Base-by-base conservation (phyloP, 1,140 invertebrate species). In the Drosophila lowei region DNA sequence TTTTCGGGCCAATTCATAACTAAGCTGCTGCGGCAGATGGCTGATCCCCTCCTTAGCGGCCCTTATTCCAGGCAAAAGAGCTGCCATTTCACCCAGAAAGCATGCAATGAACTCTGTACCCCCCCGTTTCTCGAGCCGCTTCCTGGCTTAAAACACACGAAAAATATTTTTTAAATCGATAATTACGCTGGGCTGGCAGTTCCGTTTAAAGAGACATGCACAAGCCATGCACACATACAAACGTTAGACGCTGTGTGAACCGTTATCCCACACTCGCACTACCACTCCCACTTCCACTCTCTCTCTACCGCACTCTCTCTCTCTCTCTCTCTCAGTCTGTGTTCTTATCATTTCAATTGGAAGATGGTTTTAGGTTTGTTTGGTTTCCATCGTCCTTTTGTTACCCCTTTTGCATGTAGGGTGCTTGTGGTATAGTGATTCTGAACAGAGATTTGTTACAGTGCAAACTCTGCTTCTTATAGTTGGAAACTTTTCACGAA, bases 161-260 rank as follows among this genome's bases (percentile, higher is more conserved):
- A 70, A 79, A 53, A 38, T 13, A 38, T 11, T 46, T 66, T 80
- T 79, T 81, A 49, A 86, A 85, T 85, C 83, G 81, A 85, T 85
- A 86, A 86, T 85, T 81, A 80, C 72, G 62, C 66, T 68, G 56
- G 60, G 42, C 34, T 48, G 43, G 18, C 34, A 67, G 28, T 58
- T 56, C 57, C 41, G 25, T 48, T 72, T 80, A 56, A 61, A 77
- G 73, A 78, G n/a, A 25, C 4, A 9, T 18, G n/a, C 6, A 16
- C n/a, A 46, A 23, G 23, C 23, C 3, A 18, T 18, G 18, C 15
- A 15, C 7, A 44, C 16, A 5, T 48, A 3, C 21, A 48, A 13
- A 48, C 4, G 13, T 30, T 3, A 18, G 11, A 18, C 44, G 57
- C 64, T 75, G 64, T 73, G 59, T 79, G 60, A 68, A 57, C 47